Evolutionary conservation across 2,113 vertebrate genomes (phyloP).

Genomic region (Etia nguti): DNA sequence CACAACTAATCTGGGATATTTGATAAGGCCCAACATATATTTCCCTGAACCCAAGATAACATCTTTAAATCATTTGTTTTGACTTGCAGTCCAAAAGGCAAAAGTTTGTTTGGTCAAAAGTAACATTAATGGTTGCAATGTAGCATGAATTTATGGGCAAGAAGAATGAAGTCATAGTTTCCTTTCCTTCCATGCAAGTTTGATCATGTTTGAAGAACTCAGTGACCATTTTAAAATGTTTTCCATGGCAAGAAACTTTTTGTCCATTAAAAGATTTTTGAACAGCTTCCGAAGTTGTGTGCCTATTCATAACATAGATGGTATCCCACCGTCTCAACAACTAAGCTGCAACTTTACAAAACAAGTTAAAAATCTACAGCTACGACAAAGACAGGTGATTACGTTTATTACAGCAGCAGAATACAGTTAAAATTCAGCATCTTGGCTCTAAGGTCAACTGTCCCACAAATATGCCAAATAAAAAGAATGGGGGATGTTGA

Average conservation of each 20-base stretch:
- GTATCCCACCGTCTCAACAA: not conserved
- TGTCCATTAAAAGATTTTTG: not conserved
- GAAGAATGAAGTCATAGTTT: not conserved
- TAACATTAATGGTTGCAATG: not conserved
- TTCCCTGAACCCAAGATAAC: not conserved
- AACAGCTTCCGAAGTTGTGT: not conserved
- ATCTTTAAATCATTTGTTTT: not conserved
- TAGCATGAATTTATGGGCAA: not conserved
- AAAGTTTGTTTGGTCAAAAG: rapidly evolving
- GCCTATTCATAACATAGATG: not conserved
- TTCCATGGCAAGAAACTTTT: not conserved
- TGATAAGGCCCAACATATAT: not conserved
- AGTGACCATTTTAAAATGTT: not conserved
- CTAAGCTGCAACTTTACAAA: not conserved
- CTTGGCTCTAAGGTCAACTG: not conserved
- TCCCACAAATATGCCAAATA: not conserved
- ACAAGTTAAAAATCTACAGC: not conserved
- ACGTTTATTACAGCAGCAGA: not conserved
- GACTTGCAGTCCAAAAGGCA: not conserved
- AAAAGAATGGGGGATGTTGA: not conserved
- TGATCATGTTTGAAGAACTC: not conserved
- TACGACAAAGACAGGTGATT: not conserved
- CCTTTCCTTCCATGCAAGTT: not conserved
- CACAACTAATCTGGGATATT: not conserved
- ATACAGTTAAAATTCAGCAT: not conserved